Percentiles rank a stretch among this genome's conserved stretches.
These are phyloP conservation scores for Eclectus roratus DNA, from an alignment of 2,113 vertebrate species.

Conservation along the genomic window DNA sequence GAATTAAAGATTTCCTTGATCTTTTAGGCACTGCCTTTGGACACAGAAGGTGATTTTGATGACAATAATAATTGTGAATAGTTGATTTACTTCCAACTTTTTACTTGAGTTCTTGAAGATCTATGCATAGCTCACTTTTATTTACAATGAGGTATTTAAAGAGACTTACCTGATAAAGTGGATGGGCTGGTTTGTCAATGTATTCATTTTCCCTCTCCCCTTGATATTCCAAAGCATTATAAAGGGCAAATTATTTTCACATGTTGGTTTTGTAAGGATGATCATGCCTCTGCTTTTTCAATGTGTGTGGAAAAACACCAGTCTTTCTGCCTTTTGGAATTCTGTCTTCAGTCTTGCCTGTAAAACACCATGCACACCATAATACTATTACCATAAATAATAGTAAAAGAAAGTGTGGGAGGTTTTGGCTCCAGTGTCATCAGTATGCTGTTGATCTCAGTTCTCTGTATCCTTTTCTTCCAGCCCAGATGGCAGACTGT, in stretches of 20 bases:
- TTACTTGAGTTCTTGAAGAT: neutral
- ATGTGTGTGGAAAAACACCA: slow-evolving; percentile 19
- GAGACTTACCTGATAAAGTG: neutral
- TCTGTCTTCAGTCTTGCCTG: slow-evolving; percentile 32
- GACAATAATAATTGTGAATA: neutral
- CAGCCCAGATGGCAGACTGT: slow-evolving; percentile 55
- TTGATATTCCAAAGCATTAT: neutral
- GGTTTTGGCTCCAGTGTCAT: slow-evolving; percentile 62
- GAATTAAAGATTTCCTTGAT: neutral
- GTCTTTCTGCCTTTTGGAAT: slow-evolving; percentile 6
- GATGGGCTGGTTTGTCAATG: neutral
- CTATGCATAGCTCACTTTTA: neutral
- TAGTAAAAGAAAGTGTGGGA: slow-evolving; percentile 56
- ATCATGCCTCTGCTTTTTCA: slow-evolving; percentile 40
- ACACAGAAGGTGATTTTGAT: slow-evolving; percentile 13
- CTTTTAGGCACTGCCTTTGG: neutral
- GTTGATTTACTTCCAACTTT: neutral
- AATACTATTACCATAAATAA: slow-evolving; percentile 65
- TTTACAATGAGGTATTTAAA: neutral
- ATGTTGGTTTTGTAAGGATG: slow-evolving; percentile 14
- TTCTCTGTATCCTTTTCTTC: slow-evolving; percentile 58
- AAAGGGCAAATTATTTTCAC: slow-evolving; percentile 31
- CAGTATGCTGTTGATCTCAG: slow-evolving; percentile 51
- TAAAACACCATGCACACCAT: slow-evolving; percentile 27
- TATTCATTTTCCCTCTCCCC: neutral